Evolutionary conservation across 92 coral and sea anemone genomes (phyloP).

Genomic region (Porites cylindrica): DNA sequence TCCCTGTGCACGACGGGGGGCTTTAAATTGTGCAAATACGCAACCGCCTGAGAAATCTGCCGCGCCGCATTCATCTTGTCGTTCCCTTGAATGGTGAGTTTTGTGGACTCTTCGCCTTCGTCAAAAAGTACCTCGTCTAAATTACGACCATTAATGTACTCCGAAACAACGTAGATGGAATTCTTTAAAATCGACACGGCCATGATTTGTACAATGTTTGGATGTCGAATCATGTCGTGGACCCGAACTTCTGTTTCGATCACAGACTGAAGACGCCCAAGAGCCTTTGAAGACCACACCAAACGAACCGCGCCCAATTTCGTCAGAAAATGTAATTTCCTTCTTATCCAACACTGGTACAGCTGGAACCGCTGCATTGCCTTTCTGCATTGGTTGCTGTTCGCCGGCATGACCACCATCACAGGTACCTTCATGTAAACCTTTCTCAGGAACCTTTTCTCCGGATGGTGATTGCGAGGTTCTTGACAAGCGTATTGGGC

Average conservation of each 20-base stretch:
- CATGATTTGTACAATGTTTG: conserved; percentile 76
- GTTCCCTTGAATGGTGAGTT: too few species aligned
- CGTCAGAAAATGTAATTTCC: conserved; percentile 26
- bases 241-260: conserved; percentile 55
- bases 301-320: conserved; percentile 70
- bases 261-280: conserved; percentile 48
- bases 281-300: conserved; percentile 61
- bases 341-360: background rate
- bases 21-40: too few species aligned
- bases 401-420: background rate
- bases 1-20: too few species aligned
- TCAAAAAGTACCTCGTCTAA: conserved; percentile 49
- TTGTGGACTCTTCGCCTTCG: background rate
- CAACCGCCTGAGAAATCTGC: too few species aligned
- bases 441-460: conserved; percentile 42
- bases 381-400: background rate
- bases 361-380: background rate
- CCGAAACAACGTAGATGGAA: conserved; percentile 57
- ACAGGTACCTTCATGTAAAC: conserved; percentile 18
- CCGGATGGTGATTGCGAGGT: too few species aligned
- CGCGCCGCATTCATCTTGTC: too few species aligned
- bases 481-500: too few species aligned
- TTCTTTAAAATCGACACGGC: conserved; percentile 58
- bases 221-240: conserved; percentile 62
- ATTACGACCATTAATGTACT: conserved; percentile 45